A percentile compares a stretch with the other conserved stretches of the same genome.
Evolutionary conservation across 2,113 vertebrate genomes (phyloP).

Genomic region (Mormyrus lacerda): DNA sequence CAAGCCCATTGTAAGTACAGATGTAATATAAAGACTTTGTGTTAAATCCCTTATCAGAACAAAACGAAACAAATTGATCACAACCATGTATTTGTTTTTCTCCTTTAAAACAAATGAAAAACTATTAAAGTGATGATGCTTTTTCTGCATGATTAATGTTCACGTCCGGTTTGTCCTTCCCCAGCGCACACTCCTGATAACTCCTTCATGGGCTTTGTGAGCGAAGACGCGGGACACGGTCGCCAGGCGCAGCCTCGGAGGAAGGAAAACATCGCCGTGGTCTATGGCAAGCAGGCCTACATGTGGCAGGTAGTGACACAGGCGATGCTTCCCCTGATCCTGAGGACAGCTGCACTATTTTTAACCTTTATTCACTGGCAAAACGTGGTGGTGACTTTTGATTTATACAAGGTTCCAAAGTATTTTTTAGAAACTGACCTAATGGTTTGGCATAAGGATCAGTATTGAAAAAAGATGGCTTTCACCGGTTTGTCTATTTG

Average conservation of each 20-base stretch:
- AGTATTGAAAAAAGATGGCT: background rate
- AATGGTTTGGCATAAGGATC: background rate
- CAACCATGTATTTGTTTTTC: background rate
- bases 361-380: background rate
- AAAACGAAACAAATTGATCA: background rate
- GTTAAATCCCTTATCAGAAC: background rate
- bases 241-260: constrained; percentile 10
- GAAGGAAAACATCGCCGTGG: constrained; percentile 50
- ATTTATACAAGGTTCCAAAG: background rate
- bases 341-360: background rate
- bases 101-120: background rate
- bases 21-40: background rate
- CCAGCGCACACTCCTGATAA: constrained; percentile 62
- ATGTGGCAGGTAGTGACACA: constrained; percentile 56
- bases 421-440: constrained; percentile 1
- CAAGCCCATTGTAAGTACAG: background rate
- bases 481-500: background rate
- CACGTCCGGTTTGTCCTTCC: background rate
- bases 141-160: background rate
- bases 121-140: background rate
- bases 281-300: constrained; percentile 63
- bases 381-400: background rate
- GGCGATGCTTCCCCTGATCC: no score
- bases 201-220: constrained; percentile 61
- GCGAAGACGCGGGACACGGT: constrained; percentile 33